Evolutionary conservation across 23 tunicate genomes (phyloP).

Genomic region (Trididemnum clinides): DNA sequence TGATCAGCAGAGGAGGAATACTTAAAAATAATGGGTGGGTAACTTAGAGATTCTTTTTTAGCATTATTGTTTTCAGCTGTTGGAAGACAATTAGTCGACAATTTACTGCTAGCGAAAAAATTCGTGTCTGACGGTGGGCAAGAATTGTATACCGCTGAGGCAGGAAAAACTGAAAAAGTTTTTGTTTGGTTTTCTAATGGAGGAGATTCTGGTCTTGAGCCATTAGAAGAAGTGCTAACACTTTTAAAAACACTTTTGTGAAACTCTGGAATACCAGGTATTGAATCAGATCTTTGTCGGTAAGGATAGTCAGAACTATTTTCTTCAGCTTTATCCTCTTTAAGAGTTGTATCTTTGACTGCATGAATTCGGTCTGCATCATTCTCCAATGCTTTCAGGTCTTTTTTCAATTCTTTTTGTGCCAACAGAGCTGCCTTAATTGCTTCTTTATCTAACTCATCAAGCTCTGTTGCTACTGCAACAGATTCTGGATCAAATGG

Average conservation of each 20-base stretch:
- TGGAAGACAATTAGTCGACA: not conserved
- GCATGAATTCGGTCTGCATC: not conserved
- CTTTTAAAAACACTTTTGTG: slow-evolving; percentile 6
- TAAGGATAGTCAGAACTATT: not conserved
- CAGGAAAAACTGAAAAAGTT: not conserved
- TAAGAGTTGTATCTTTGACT: not conserved
- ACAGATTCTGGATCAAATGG: slow-evolving; percentile 78
- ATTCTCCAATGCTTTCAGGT: not conserved
- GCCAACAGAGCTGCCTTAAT: slow-evolving; percentile 60
- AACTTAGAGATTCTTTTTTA: not conserved
- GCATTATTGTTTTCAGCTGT: not conserved
- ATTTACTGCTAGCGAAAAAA: not conserved
- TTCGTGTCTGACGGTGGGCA: not conserved
- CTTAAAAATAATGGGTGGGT: too few relatives aligned
- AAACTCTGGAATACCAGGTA: slow-evolving; percentile 28
- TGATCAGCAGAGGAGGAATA: not conserved
- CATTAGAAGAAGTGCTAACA: not conserved
- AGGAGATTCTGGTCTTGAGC: not conserved
- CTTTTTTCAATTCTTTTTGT: slow-evolving; percentile 28
- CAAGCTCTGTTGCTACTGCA: slow-evolving; percentile 34
- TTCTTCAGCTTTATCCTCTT: not conserved
- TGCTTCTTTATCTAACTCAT: slow-evolving; percentile 71
- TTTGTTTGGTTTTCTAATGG: not conserved
- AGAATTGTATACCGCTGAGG: not conserved
- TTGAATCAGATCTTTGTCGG: not conserved